Conservation (phyloP, 2,113 vertebrate genomes). For the Geococcyx californianus region DNA sequence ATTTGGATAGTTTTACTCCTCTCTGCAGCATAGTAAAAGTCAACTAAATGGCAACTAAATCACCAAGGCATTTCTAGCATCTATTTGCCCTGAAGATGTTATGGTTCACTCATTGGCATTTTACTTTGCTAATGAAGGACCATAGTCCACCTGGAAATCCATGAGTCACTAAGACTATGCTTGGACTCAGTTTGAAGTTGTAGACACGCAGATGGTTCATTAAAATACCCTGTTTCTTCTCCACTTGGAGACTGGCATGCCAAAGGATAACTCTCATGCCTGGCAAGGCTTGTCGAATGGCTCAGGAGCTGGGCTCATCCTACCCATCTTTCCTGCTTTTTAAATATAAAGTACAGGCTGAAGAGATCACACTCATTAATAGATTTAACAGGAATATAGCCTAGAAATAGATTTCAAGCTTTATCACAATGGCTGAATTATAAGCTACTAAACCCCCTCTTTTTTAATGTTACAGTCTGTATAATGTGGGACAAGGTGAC, state of each 20-base stretch:
- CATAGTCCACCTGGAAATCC: fast-evolving
- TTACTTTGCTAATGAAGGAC: neutral
- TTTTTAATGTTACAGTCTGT: neutral
- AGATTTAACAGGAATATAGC: neutral
- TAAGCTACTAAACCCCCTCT: neutral
- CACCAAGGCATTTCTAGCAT: neutral
- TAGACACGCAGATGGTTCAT: neutral
- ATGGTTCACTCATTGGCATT: neutral
- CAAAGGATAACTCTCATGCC: neutral
- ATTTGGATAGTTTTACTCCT: neutral
- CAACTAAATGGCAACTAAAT: neutral
- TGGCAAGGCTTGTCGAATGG: neutral
- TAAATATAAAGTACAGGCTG: neutral
- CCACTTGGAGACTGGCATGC: fast-evolving
- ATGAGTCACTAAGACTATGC: neutral
- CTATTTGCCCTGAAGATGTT: neutral
- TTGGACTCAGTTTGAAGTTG: neutral
- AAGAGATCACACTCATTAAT: neutral
- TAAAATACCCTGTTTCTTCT: neutral
- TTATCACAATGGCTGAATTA: neutral
- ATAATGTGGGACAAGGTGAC: neutral
- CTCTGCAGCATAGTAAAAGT: neutral
- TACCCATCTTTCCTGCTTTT: neutral
- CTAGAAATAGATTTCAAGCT: neutral
- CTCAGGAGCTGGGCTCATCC: neutral